Evolutionary conservation across 2,888 invertebrate genomes (phyloP).

Genomic region (Parascotia fuliginaria): DNA sequence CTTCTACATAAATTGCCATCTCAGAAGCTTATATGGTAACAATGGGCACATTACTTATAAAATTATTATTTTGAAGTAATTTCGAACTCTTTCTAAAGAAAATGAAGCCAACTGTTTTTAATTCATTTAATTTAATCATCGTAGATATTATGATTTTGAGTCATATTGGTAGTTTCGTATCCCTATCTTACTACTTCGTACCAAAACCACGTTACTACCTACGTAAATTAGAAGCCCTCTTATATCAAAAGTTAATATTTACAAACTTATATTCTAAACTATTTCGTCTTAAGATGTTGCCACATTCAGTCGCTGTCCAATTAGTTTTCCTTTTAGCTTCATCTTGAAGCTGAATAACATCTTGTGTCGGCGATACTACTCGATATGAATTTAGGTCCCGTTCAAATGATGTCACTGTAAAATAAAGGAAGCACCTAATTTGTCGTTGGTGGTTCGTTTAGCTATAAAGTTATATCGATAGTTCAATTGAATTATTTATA

Average conservation of each 20-base stretch:
- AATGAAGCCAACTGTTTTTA: too few species aligned
- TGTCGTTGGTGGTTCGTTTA: conserved; percentile 48
- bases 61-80: conserved; percentile 21
- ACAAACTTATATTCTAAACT: conserved; percentile 1
- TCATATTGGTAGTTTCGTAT: too few species aligned
- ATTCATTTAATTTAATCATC: too few species aligned
- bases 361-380: conserved; percentile 20
- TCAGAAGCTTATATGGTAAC: conserved; percentile 4
- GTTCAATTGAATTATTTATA: conserved; percentile 8
- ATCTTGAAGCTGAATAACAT: conserved; percentile 7
- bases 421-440: conserved; percentile 55
- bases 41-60: background rate
- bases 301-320: background rate
- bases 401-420: conserved; percentile 49
- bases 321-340: conserved; percentile 1
- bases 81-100: background rate
- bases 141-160: too few species aligned
- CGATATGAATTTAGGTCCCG: conserved; percentile 38
- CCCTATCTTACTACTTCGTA: too few species aligned
- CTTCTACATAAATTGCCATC: conserved; percentile 11
- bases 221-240: background rate
- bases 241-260: background rate
- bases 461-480: conserved; percentile 25
- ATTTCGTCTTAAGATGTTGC: background rate
- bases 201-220: too few species aligned